A percentile compares a stretch with the other conserved stretches of the same genome.
Conservation (phyloP, 1,140 invertebrate species). For the Alviniconcha marisindica region DNA sequence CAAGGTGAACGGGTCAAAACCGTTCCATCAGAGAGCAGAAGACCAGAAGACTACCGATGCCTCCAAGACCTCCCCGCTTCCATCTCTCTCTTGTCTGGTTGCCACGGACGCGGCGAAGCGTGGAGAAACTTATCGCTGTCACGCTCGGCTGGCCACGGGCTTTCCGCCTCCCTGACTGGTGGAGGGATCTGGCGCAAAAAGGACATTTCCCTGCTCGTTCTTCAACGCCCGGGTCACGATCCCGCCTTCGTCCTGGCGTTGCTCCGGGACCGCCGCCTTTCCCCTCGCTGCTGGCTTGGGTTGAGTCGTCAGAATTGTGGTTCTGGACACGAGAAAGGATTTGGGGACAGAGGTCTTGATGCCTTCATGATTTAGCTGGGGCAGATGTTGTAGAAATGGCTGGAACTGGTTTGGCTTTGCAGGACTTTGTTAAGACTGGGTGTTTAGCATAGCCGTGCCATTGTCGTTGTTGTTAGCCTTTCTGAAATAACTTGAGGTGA, state of each 20-base stretch:
- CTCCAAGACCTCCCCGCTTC: neutral
- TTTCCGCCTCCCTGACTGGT: neutral
- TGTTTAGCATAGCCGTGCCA: too few species aligned
- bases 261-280: neutral
- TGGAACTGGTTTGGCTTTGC: too few species aligned
- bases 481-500: too few species aligned
- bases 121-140: conserved; percentile 24
- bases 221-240: conserved; percentile 22
- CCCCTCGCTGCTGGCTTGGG: neutral
- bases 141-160: conserved; percentile 9
- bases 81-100: neutral
- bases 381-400: too few species aligned
- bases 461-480: too few species aligned
- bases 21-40: too few species aligned
- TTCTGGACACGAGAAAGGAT: too few species aligned
- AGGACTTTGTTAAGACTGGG: too few species aligned
- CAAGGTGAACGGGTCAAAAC: too few species aligned
- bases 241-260: neutral
- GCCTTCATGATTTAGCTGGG: too few species aligned
- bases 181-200: neutral
- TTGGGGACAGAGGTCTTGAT: too few species aligned
- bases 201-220: conserved; percentile 16
- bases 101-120: neutral
- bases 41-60: neutral
- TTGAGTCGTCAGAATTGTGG: too few species aligned